Conservation (phyloP, 2,888 invertebrate genomes). For the Pheosia tremula region DNA sequence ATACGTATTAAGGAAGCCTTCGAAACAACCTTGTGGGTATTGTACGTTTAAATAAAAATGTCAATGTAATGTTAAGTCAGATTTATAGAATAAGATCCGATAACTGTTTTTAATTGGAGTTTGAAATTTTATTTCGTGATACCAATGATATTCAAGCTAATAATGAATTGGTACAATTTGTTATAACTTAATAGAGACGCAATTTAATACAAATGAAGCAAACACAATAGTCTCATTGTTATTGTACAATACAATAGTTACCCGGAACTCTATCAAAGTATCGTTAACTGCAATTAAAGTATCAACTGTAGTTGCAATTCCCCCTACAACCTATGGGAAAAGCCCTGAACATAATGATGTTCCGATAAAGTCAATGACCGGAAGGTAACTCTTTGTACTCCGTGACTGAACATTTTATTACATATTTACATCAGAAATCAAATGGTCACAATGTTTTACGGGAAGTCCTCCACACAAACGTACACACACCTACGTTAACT, state of each 20-base stretch:
- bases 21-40: too few species aligned
- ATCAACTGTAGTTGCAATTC: neutral
- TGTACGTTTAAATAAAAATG: too few species aligned
- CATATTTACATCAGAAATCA: slow-evolving; percentile 16
- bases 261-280: neutral
- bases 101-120: too few species aligned
- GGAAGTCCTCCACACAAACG: neutral
- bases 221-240: neutral
- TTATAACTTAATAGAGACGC: neutral
- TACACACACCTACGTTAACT: too few species aligned
- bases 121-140: too few species aligned
- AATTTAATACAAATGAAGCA: neutral
- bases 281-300: slow-evolving; percentile 1
- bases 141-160: too few species aligned
- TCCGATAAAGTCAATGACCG: slow-evolving; percentile 55
- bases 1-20: too few species aligned
- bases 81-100: too few species aligned
- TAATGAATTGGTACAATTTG: neutral
- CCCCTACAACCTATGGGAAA: slow-evolving; percentile 30
- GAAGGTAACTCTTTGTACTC: slow-evolving; percentile 43
- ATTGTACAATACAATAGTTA: neutral
- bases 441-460: neutral
- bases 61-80: too few species aligned
- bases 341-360: slow-evolving; percentile 36
- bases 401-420: slow-evolving; percentile 25